Percentiles rank a stretch among this genome's conserved stretches.
These are phyloP conservation scores for Oegoconia quadripuncta DNA, from an alignment of 2,888 invertebrate genomes.

Conservation along the genomic window DNA sequence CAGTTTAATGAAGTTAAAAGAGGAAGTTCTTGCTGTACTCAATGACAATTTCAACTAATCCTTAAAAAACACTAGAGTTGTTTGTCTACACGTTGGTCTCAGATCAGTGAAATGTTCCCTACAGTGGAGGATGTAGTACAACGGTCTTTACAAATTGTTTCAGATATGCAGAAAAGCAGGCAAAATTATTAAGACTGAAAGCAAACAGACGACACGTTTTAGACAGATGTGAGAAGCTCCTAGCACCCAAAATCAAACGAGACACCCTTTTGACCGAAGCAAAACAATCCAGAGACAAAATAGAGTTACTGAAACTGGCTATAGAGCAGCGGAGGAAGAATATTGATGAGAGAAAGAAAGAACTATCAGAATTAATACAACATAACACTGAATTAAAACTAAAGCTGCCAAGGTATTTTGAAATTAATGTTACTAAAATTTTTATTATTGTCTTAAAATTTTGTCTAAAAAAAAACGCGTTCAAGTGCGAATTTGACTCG, in stretches of 20 bases:
- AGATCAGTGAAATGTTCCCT: no score
- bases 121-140: no score
- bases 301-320: constrained; percentile 61
- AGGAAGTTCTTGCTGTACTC: no score
- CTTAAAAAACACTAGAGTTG: no score
- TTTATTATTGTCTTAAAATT: no score
- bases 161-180: constrained; percentile 83
- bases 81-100: no score
- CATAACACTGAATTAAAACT: constrained; percentile 55
- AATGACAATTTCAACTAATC: no score
- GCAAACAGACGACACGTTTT: constrained; percentile 77
- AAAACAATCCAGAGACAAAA: constrained; percentile 61
- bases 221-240: constrained; percentile 72
- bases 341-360: constrained; percentile 50
- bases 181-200: constrained; percentile 78
- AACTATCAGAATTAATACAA: constrained; percentile 40
- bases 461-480: no score
- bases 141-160: no score
- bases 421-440: no score
- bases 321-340: constrained; percentile 61
- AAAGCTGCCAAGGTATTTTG: constrained; percentile 61
- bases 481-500: no score
- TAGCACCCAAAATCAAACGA: constrained; percentile 56
- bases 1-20: no score
- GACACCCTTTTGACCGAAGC: constrained; percentile 60